Percentiles rank a stretch among this genome's conserved stretches.
phyloP scores from a whole-genome alignment of 1,140 invertebrate species.

The Aplysia californica region DNA sequence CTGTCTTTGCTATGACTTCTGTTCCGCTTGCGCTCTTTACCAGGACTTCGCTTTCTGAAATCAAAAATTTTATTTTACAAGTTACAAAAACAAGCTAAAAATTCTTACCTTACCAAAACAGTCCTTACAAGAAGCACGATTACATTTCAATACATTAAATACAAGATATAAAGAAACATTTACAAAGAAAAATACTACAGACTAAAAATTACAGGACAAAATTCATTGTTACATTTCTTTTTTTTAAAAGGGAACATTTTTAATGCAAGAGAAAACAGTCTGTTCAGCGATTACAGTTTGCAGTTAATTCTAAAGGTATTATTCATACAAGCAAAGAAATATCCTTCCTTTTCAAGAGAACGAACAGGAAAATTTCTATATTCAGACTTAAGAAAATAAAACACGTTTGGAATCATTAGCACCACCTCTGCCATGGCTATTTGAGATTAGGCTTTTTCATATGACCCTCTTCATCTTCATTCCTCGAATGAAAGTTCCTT shows the following conservation, averaged over 20 bases:
- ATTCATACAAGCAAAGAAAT: too few relatives aligned
- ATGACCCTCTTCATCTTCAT: not conserved
- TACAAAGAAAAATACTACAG: not conserved
- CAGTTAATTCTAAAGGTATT: too few relatives aligned
- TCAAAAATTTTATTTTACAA: not conserved
- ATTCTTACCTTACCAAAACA: not conserved
- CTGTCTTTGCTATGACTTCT: conserved; percentile 35
- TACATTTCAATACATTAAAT: not conserved
- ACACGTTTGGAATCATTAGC: not conserved
- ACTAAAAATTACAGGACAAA: not conserved
- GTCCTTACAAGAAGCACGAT: not conserved
- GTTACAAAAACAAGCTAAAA: not conserved
- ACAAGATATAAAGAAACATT: not conserved
- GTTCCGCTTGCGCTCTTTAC: conserved; percentile 40
- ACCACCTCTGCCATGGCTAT: not conserved
- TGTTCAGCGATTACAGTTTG: too few relatives aligned
- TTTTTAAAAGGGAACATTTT: too few relatives aligned
- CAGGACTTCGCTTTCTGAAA: conserved; percentile 44
- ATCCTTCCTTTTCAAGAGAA: not conserved
- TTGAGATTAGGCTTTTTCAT: not conserved
- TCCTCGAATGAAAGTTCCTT: not conserved
- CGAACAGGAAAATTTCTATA: not conserved
- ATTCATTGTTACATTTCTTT: not conserved
- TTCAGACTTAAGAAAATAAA: not conserved
- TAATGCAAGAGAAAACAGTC: too few relatives aligned